phyloP scores from a whole-genome alignment of 2,797 vertebrate species.

The Propithecus deckenii region DNA sequence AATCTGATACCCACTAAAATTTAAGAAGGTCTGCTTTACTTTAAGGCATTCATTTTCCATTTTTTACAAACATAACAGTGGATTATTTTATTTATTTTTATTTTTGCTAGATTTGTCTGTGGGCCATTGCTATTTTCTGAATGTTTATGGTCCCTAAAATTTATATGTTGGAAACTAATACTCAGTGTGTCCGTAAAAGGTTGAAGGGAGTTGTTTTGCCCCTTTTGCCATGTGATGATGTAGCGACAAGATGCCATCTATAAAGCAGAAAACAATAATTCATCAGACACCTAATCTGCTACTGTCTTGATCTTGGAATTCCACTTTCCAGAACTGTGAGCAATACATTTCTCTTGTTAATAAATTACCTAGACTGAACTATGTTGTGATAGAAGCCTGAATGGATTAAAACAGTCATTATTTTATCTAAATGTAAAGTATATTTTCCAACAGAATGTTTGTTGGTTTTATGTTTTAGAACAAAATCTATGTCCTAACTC shows the following conservation, averaged over 20 bases:
- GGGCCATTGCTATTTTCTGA: neutral
- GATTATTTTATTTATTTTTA: neutral
- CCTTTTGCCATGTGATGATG: neutral
- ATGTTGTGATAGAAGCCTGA: neutral
- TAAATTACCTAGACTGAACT: neutral
- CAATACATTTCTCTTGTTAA: neutral
- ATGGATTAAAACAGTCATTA: neutral
- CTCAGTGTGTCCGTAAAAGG: too few relatives aligned
- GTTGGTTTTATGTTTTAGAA: neutral
- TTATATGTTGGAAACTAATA: neutral
- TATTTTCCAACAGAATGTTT: neutral
- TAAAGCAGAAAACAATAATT: neutral
- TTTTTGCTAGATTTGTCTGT: neutral
- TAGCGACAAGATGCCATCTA: neutral
- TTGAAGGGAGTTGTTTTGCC: neutral
- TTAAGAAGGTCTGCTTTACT: neutral
- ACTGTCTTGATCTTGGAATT: neutral
- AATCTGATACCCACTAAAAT: neutral
- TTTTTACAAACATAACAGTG: neutral
- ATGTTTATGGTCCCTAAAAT: neutral
- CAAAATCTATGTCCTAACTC: neutral
- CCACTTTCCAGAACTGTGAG: too few relatives aligned
- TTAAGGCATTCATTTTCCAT: neutral
- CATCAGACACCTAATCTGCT: too few relatives aligned
- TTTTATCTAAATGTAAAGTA: neutral